These are phyloP conservation scores for Osmerus eperlanus DNA, from an alignment of 2,113 vertebrate genomes.

Conservation along the genomic window DNA sequence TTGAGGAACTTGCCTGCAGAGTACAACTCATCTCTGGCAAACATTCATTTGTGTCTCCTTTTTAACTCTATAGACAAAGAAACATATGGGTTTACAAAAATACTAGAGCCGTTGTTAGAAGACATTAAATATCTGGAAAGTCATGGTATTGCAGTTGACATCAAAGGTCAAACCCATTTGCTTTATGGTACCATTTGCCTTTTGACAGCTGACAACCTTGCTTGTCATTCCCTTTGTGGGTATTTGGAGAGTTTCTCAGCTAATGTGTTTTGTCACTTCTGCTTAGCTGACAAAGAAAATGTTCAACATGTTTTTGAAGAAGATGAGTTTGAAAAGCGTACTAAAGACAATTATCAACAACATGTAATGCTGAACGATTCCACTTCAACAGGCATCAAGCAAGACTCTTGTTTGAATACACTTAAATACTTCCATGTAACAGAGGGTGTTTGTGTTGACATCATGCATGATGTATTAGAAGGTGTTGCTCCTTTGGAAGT, in stretches of 20 bases:
- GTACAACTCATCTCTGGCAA: slow-evolving; percentile 20
- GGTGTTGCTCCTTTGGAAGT: slow-evolving; percentile 21
- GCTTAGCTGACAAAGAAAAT: slow-evolving; percentile 14
- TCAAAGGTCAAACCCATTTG: slow-evolving; percentile 4
- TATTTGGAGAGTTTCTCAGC: slow-evolving; percentile 28
- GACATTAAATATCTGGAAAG: slow-evolving; percentile 12
- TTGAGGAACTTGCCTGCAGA: slow-evolving; percentile 17
- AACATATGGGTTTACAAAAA: slow-evolving; percentile 14
- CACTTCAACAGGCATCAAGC: slow-evolving; percentile 6
- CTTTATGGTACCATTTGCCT: slow-evolving; percentile 16
- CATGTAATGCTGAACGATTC: slow-evolving; percentile 6
- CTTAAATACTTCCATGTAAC: slow-evolving; percentile 23
- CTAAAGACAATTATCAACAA: slow-evolving; percentile 8
- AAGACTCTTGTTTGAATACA: slow-evolving; percentile 14
- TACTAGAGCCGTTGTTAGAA: slow-evolving; percentile 5
- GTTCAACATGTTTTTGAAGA: slow-evolving; percentile 25
- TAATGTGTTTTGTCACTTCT: slow-evolving; percentile 7
- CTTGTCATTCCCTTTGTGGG: slow-evolving; percentile 18
- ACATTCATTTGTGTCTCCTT: slow-evolving; percentile 21
- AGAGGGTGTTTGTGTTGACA: slow-evolving; percentile 12
- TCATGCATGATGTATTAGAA: slow-evolving; percentile 26
- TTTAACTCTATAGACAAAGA: slow-evolving; percentile 27
- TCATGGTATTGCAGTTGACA: slow-evolving; percentile 7
- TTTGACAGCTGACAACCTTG: slow-evolving; percentile 16
- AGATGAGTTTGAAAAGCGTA: slow-evolving; percentile 7